Percentiles rank a stretch among this genome's conserved stretches.
Evolutionary conservation across 1,140 invertebrate species (phyloP).

Genomic region (Papilio polytes): DNA sequence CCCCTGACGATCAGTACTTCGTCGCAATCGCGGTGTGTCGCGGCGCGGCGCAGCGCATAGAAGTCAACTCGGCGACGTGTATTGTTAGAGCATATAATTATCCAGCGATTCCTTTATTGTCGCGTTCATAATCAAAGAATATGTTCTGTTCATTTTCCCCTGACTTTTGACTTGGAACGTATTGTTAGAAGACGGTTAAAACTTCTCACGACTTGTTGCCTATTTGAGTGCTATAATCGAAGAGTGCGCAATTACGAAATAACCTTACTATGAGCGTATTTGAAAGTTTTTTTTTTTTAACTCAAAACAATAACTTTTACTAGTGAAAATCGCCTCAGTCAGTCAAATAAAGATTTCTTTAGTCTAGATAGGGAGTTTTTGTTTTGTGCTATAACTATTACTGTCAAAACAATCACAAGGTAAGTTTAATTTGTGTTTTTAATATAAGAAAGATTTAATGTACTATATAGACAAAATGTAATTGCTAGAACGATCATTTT

Average conservation of each 20-base stretch:
- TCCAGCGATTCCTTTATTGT: constrained; percentile 74
- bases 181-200: constrained; percentile 79
- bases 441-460: too few species aligned
- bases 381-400: too few species aligned
- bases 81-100: constrained; percentile 81
- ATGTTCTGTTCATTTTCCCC: constrained; percentile 76
- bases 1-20: constrained; percentile 24
- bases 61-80: constrained; percentile 68
- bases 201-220: constrained; percentile 75
- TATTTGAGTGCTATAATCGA: constrained; percentile 42
- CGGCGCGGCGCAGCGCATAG: constrained; percentile 58
- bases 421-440: too few species aligned
- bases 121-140: constrained; percentile 77
- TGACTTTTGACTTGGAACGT: constrained; percentile 74
- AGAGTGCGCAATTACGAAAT: neutral
- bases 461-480: too few species aligned
- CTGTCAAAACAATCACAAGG: too few species aligned
- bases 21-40: constrained; percentile 47
- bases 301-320: neutral
- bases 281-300: neutral
- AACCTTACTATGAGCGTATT: neutral
- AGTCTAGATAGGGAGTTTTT: too few species aligned
- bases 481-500: too few species aligned
- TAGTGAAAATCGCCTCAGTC: neutral
- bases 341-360: too few species aligned